Evolutionary conservation across 2,797 vertebrate species (phyloP).

Genomic region (Hozukius guyotensis): DNA sequence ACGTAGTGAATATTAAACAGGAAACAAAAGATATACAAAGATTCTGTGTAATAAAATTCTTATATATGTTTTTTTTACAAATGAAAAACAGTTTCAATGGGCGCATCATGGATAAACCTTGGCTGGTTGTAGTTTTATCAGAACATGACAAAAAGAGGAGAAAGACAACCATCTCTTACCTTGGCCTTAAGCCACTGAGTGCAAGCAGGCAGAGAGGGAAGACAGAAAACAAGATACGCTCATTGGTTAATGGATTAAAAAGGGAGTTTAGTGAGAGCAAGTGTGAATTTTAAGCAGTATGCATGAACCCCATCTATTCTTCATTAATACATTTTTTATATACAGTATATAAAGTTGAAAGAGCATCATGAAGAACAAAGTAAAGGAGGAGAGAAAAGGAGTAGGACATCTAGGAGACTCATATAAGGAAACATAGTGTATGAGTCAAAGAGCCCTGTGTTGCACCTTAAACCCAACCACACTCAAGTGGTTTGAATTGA

Average conservation of each 20-base stretch:
- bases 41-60: neutral
- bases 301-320: neutral
- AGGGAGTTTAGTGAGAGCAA: constrained; percentile 18
- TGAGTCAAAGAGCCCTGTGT: neutral
- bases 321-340: neutral
- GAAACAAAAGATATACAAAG: neutral
- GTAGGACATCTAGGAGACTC: neutral
- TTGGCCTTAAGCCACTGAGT: constrained; percentile 99
- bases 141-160: constrained; percentile 69
- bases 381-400: neutral
- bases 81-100: neutral
- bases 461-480: neutral
- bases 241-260: constrained; percentile 57
- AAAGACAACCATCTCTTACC: constrained; percentile 89
- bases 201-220: constrained; percentile 89
- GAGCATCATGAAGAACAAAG: neutral
- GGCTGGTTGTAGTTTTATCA: neutral
- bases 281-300: neutral
- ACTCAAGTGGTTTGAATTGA: neutral
- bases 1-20: neutral
- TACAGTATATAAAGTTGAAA: neutral
- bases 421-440: neutral
- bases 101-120: neutral
- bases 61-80: neutral
- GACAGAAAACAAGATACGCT: constrained; percentile 83